Evolutionary conservation across 1,140 invertebrate species (phyloP), one percentile per base, ranked within the genome.

Genomic region (Ceratitis capitata): DNA sequence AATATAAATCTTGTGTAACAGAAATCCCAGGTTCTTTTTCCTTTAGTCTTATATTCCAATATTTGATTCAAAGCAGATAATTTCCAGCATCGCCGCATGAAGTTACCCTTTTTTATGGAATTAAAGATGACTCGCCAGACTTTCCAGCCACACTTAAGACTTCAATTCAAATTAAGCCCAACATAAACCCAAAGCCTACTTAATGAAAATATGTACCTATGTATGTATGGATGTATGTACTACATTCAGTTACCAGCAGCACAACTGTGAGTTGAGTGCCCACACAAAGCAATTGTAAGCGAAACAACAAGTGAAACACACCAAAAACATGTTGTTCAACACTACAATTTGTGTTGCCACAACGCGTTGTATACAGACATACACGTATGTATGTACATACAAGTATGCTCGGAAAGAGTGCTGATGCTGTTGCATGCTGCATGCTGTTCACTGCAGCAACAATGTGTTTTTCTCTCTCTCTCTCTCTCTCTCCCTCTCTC

Each of bases 241-340:
- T 35, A 19, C 14, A 53, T 7, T 14, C n/a, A 35, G 32, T 32
- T 39, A n/a, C 0, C 35, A 78, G 69, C 69, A 2, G n/a, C n/a
- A 47, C 39, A 45, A 26, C 23, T 19, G 39, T 7, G n/a, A 78
- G 23, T n/a, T n/a, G 6, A 23, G 16, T 74, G 64, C 39, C 69
- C 39, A 78, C 69, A 78, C 32, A 19, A n/a, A n/a, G n/a, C 42
- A 78, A 78, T 45, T 45, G 39, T 45, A 78, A 78, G n/a, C 69
- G 69, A 78, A 78, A 78, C 69, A 78, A 78, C 69, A 78, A 78
- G 69, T 78, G 69, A 45, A 78, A 78, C 39, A 78, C 69, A 78
- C 69, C 69, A 12, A 78, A 78, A 78, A 78, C 69, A 78, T 78
- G 69, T 78, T 78, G 69, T 78, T 78, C 69, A 78, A 78, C 69